Base-by-base conservation (phyloP, 2,797 vertebrate species). In the Anisognathus igniventris region DNA sequence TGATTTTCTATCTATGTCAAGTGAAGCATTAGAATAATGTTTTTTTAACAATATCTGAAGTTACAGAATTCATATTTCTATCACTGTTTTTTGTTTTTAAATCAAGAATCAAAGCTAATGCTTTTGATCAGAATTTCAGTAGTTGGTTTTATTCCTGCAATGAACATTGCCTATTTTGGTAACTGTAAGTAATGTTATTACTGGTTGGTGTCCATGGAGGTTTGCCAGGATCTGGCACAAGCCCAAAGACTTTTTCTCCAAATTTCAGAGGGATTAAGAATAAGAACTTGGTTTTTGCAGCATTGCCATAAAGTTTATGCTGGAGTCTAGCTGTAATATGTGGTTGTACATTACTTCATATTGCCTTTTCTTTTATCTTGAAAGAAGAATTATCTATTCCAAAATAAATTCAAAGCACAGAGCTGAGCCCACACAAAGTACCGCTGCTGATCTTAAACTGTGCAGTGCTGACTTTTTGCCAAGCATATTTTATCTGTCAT, bases 401-500 rank as follows among this genome's bases (percentile, higher is more conserved):
- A 56, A 87, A 76, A 76, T 42, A 73, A 88, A 91, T 90, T 73
- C 54, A 57, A 68, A 39, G 48, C 13, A 14, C 54, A 76, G 80
- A 92, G 51, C 60, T 75, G 73, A 88, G 37, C 67, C 66, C 77
- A 62, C 24, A 33, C 14, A 45, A 78, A 92, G 51, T 60, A 62
- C 33, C 39, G 1, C 37, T 90, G 56, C 58, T 83, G 80, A 70
- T 88, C 74, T 85, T 86, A 80, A 96, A 48, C 62, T 81, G 88
- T 88, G 79, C n/a, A 11, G 28, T 37, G 48, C 77, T 88, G 62
- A 45, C 17, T 89, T 91, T 83, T 85, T 94, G 87, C 92, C 94
- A 95, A 81, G 72, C 40, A 51, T 84, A 66, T 94, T 76, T 96
- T 67, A 76, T 88, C 81, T 94, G 71, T 93, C 54, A 68, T 94